Base-by-base conservation (phyloP, 2,797 vertebrate genomes). In the Enteromius anoplus region DNA sequence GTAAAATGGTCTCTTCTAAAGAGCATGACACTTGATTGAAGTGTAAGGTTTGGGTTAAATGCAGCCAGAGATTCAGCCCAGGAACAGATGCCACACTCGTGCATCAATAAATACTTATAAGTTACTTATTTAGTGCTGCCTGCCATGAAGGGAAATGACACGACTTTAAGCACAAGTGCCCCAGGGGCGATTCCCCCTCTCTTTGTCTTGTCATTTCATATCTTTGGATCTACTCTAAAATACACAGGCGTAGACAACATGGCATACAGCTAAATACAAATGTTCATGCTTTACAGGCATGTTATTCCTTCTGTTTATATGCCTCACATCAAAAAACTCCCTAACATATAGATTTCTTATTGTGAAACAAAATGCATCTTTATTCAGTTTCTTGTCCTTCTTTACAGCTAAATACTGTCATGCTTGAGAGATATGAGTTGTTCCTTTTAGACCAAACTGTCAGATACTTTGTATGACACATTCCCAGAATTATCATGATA, bases 181-280 rank as follows among this genome's bases (percentile, higher is more conserved):
- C 86, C 62, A 85, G 26, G 89, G 95, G 92, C 91, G 34, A 86
- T 82, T 82, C 92, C 89, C 89, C 83, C 71, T 89, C 91, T 94
- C 94, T 95, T 95, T 95, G 93, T 94, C 94, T 94, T 94, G 93
- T 94, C 94, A 95, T 93, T 93, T 93, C 92, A 93, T 92, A 95
- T 95, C 93, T 95, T 93, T 90, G 92, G 93, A 94, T 95, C 92
- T 94, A 93, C 94, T 95, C 92, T 92, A 92, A 91, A 95, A 82
- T 93, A 93, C 93, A 94, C 92, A 90, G 90, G 91, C 91, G 81
- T 89, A 94, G 93, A 94, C 92, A 94, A 91, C 91, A 91, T 91
- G 91, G 91, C 91, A 92, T 82, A 91, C 81, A 80, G 75, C 29
- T 72, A 83, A 71, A 92, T 91, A 91, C 90, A 94, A 93, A 94